phyloP scores from a whole-genome alignment of 2,113 vertebrate species.

The Ivindomyrus marchei region DNA sequence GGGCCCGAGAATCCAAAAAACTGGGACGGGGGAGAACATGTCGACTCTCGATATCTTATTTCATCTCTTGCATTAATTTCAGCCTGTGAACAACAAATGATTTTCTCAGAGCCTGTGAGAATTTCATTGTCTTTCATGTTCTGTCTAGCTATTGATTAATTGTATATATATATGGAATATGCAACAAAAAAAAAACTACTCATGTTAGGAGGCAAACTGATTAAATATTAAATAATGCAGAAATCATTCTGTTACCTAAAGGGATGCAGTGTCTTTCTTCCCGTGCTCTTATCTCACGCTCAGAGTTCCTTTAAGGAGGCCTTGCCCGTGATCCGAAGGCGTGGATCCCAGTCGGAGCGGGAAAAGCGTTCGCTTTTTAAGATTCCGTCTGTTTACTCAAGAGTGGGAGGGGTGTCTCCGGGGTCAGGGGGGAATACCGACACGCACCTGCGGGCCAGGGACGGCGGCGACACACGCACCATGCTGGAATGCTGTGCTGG shows the following conservation, averaged over 20 bases:
- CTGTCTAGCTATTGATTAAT: conserved; percentile 68
- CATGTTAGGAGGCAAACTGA: conserved; percentile 63
- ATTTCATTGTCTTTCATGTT: conserved; percentile 57
- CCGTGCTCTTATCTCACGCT: conserved; percentile 28
- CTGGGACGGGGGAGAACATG: conserved; percentile 18
- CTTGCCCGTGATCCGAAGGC: conserved; percentile 48
- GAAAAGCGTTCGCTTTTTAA: conserved; percentile 19
- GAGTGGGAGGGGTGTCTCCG: too few species aligned
- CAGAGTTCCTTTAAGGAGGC: conserved; percentile 57
- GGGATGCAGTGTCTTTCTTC: conserved; percentile 58
- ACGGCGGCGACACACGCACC: conserved; percentile 50
- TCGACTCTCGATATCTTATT: conserved; percentile 53
- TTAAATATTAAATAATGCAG: conserved; percentile 76
- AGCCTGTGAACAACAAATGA: conserved; percentile 63
- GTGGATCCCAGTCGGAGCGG: conserved; percentile 40
- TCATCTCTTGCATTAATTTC: conserved; percentile 57
- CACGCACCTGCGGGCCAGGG: conserved; percentile 42
- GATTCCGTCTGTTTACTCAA: background rate
- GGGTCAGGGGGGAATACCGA: background rate
- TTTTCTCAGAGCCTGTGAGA: conserved; percentile 55
- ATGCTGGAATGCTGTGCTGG: conserved; percentile 17
- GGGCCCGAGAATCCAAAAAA: conserved; percentile 1
- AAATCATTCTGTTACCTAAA: conserved; percentile 70
- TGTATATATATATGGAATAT: conserved; percentile 64
- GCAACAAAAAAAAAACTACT: conserved; percentile 57